A percentile compares a stretch with the other conserved stretches of the same genome.
phyloP scores from a whole-genome alignment of 53 echinoderm and acorn worm genomes.

The Antedon mediterranea region DNA sequence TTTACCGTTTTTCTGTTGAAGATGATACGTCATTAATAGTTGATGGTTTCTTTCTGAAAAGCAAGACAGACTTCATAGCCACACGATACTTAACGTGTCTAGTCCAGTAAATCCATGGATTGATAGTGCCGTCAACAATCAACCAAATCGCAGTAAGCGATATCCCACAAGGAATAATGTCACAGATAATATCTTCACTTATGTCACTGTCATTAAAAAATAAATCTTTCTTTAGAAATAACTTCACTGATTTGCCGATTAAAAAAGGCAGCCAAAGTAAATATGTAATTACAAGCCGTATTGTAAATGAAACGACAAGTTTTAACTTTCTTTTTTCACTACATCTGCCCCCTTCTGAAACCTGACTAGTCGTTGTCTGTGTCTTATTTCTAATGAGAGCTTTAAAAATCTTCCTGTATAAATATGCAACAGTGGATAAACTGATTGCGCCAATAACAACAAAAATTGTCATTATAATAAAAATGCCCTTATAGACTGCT shows the following conservation, averaged over 20 bases:
- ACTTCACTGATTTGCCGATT: background rate
- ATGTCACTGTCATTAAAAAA: background rate
- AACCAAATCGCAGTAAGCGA: background rate
- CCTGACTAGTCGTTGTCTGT: no score
- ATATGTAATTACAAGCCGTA: background rate
- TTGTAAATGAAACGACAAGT: background rate
- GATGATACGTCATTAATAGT: background rate
- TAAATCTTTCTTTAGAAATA: background rate
- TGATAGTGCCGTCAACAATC: background rate
- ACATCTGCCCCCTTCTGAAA: no score
- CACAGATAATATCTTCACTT: background rate
- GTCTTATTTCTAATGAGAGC: background rate
- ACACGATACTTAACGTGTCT: background rate
- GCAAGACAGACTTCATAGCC: background rate
- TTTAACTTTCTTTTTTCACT: background rate
- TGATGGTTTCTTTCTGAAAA: background rate
- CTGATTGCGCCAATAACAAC: background rate
- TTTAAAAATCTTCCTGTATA: background rate
- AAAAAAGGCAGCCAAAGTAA: background rate
- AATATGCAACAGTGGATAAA: background rate
- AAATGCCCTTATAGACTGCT: background rate
- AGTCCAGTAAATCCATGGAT: background rate
- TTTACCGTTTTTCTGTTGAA: background rate
- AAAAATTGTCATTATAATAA: background rate
- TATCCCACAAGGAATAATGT: background rate